A percentile compares a stretch with the other conserved stretches of the same genome.
phyloP scores from a whole-genome alignment of 2,797 vertebrate species.

The Onychomys arenicola region DNA sequence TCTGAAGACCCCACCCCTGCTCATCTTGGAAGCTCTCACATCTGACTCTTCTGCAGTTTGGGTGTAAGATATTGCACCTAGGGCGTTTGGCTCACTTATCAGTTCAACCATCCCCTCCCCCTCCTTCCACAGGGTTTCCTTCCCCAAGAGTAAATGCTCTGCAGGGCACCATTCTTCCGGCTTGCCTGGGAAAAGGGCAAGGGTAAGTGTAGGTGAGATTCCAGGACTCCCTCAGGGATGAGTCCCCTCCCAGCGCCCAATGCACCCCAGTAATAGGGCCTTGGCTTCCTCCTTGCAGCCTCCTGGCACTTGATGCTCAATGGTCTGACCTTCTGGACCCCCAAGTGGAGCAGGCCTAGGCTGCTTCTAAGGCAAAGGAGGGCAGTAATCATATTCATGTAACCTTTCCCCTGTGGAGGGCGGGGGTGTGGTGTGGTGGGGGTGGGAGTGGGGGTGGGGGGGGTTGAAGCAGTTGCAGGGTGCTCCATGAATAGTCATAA shows the following conservation, averaged over 20 bases:
- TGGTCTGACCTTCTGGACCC: not conserved
- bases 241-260: not conserved
- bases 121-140: not conserved
- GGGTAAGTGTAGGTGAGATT: not conserved
- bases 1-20: not conserved
- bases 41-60: not conserved
- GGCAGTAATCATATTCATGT: slow-evolving; percentile 34
- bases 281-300: not conserved
- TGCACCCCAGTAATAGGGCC: not conserved
- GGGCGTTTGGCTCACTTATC: not conserved
- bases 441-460: not conserved
- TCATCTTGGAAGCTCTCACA: not conserved
- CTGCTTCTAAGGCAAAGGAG: slow-evolving; percentile 40
- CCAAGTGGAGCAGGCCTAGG: not conserved
- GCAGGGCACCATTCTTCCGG: not conserved
- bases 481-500: slow-evolving; percentile 33
- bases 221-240: not conserved
- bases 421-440: not conserved
- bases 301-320: not conserved
- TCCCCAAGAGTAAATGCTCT: not conserved
- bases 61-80: not conserved
- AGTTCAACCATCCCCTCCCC: fast-evolving
- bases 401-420: slow-evolving; percentile 8
- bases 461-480: not conserved
- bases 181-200: not conserved